Evolutionary conservation across 2,113 vertebrate species (phyloP).

Genomic region (Neogobius melanostomus): DNA sequence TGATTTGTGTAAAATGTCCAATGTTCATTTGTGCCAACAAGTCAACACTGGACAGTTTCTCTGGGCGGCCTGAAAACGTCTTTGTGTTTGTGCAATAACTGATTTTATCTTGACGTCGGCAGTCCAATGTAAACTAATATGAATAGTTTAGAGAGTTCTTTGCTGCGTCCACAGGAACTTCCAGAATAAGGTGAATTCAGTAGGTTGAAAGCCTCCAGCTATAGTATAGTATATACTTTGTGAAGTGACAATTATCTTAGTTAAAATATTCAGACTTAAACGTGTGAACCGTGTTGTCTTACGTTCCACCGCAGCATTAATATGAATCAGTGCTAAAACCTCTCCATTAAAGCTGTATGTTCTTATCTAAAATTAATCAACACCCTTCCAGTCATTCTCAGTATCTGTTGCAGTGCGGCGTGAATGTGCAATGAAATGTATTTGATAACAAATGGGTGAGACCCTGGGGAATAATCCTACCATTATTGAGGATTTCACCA

Average conservation of each 20-base stretch:
- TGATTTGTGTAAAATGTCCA: too few relatives aligned
- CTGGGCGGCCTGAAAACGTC: too few relatives aligned
- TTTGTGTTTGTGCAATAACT: too few relatives aligned
- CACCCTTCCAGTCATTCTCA: slow-evolving; percentile 36
- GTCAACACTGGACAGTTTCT: too few relatives aligned
- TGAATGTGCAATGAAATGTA: slow-evolving; percentile 49
- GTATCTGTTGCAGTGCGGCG: slow-evolving; percentile 31
- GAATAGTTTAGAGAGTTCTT: too few relatives aligned
- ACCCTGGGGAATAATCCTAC: slow-evolving; percentile 43
- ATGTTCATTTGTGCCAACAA: too few relatives aligned
- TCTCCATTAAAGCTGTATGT: slow-evolving; percentile 33
- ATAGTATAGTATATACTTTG: not conserved
- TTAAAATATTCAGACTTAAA: not conserved
- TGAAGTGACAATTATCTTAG: slow-evolving; percentile 2
- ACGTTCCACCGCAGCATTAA: slow-evolving; percentile 15
- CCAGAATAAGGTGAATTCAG: too few relatives aligned
- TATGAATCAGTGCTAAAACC: slow-evolving; percentile 40
- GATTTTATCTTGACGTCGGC: too few relatives aligned
- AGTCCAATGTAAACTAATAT: too few relatives aligned
- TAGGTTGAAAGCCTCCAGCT: too few relatives aligned
- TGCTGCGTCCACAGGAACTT: too few relatives aligned
- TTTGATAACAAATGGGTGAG: slow-evolving; percentile 45
- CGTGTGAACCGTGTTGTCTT: not conserved
- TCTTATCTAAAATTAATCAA: slow-evolving; percentile 63
- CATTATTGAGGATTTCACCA: slow-evolving; percentile 36